Percentiles rank a stretch among this genome's conserved stretches.
phyloP scores from a whole-genome alignment of 2,113 vertebrate genomes.

The Rhinogobius similis region DNA sequence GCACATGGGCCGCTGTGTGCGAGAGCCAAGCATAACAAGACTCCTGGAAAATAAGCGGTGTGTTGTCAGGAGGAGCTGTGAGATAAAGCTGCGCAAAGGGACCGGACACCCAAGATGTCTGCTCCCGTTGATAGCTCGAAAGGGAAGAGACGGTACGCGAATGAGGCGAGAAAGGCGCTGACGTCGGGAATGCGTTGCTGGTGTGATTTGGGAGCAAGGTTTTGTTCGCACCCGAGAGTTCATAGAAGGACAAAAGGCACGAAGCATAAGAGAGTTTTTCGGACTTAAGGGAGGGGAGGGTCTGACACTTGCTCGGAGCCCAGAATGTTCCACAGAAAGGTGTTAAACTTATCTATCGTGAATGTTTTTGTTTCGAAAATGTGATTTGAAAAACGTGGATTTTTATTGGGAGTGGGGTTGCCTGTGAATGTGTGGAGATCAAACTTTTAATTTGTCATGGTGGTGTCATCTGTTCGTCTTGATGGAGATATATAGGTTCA shows the following conservation, averaged over 20 bases:
- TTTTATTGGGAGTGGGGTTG: too few relatives aligned
- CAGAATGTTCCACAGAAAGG: too few relatives aligned
- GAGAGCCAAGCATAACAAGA: conserved; percentile 58
- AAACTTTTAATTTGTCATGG: too few relatives aligned
- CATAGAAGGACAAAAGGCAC: not conserved
- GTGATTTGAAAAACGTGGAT: too few relatives aligned
- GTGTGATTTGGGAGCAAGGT: conserved; percentile 15
- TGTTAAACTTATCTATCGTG: not conserved
- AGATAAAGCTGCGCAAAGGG: conserved; percentile 31
- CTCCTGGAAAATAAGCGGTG: conserved; percentile 33
- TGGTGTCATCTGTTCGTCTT: too few relatives aligned
- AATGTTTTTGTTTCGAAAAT: too few relatives aligned
- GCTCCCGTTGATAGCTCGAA: not conserved
- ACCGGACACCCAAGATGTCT: conserved; percentile 6
- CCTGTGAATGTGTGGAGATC: too few relatives aligned
- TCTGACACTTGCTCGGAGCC: too few relatives aligned
- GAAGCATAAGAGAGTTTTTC: not conserved
- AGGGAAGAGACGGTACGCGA: not conserved
- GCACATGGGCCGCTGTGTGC: conserved; percentile 57
- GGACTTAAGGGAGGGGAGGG: not conserved
- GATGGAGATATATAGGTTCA: too few relatives aligned
- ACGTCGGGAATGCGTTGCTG: conserved; percentile 26
- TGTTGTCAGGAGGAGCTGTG: conserved; percentile 28
- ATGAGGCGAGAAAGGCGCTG: not conserved
- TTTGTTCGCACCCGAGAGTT: not conserved